phyloP scores from a whole-genome alignment of 2,113 vertebrate genomes.

The Carassius carassius region DNA sequence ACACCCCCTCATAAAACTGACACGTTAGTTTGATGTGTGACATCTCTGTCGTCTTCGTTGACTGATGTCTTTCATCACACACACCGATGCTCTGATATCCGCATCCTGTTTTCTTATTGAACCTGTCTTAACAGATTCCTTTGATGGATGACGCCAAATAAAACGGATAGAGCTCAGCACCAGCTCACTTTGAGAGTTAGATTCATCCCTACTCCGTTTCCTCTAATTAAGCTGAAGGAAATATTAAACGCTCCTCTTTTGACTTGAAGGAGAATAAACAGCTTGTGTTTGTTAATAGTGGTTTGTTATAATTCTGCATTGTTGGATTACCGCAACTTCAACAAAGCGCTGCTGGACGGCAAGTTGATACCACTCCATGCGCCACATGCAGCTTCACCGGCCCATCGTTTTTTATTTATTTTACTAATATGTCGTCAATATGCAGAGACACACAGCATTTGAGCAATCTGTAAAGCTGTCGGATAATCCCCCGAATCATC shows the following conservation, averaged over 20 bases:
- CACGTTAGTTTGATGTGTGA: slow-evolving; percentile 64
- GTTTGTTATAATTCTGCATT: background rate
- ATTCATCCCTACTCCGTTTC: background rate
- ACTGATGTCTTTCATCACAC: slow-evolving; percentile 52
- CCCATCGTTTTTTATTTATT: slow-evolving; percentile 13
- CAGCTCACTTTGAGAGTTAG: background rate
- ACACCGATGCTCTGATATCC: slow-evolving; percentile 50
- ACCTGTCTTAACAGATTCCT: slow-evolving; percentile 32
- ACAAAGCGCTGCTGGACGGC: background rate
- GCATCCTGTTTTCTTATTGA: slow-evolving; percentile 49
- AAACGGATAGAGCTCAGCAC: slow-evolving; percentile 12
- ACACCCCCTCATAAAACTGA: slow-evolving; percentile 59
- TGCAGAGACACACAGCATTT: slow-evolving; percentile 43
- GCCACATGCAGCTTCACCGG: background rate
- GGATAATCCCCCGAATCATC: slow-evolving; percentile 18
- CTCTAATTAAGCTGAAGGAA: slow-evolving; percentile 21
- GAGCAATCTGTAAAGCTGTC: slow-evolving; percentile 20
- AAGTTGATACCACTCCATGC: background rate
- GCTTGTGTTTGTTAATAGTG: background rate
- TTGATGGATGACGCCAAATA: slow-evolving; percentile 46
- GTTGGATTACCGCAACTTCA: background rate
- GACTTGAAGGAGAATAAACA: slow-evolving; percentile 21
- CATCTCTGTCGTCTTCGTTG: slow-evolving; percentile 61
- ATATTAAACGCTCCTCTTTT: slow-evolving; percentile 7
- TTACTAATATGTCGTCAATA: slow-evolving; percentile 53